These are phyloP conservation scores for Uloborus diversus DNA, from an alignment of 1,140 invertebrate genomes.

Conservation along the genomic window DNA sequence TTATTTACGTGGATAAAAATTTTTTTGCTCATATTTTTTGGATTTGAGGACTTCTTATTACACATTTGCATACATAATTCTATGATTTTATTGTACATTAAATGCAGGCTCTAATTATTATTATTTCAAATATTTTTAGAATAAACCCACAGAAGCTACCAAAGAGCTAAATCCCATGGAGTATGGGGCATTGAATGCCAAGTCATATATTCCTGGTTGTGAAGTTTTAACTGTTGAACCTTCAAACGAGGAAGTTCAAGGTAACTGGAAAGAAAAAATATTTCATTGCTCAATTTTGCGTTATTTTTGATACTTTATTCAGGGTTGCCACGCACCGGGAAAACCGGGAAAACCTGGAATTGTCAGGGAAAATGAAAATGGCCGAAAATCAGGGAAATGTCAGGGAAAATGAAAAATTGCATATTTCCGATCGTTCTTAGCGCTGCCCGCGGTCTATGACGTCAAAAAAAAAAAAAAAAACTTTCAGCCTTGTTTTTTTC, in stretches of 20 bases:
- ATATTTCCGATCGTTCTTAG: too few species aligned
- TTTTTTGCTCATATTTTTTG: background rate
- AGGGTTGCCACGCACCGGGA: too few species aligned
- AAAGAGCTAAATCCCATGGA: slow-evolving; percentile 46
- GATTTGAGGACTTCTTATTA: background rate
- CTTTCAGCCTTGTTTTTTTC: too few species aligned
- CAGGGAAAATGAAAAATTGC: too few species aligned
- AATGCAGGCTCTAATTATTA: background rate
- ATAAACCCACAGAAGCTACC: slow-evolving; percentile 51
- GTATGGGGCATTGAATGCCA: background rate
- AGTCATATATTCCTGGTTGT: slow-evolving; percentile 62
- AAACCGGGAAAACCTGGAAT: too few species aligned
- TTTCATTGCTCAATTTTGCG: background rate
- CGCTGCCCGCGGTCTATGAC: too few species aligned
- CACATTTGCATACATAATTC: too few species aligned
- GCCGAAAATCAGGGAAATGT: too few species aligned
- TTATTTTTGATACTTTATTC: background rate
- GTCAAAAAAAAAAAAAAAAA: too few species aligned
- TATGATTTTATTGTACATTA: too few species aligned
- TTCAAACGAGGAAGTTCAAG: slow-evolving; percentile 64
- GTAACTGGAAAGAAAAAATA: background rate
- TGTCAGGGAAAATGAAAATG: too few species aligned
- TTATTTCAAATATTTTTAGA: background rate
- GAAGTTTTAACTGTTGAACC: slow-evolving; percentile 61
- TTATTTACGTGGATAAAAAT: background rate